These are phyloP conservation scores for Ctenochaetus hawaiiensis DNA, from an alignment of 2,797 vertebrate genomes.

Conservation along the genomic window DNA sequence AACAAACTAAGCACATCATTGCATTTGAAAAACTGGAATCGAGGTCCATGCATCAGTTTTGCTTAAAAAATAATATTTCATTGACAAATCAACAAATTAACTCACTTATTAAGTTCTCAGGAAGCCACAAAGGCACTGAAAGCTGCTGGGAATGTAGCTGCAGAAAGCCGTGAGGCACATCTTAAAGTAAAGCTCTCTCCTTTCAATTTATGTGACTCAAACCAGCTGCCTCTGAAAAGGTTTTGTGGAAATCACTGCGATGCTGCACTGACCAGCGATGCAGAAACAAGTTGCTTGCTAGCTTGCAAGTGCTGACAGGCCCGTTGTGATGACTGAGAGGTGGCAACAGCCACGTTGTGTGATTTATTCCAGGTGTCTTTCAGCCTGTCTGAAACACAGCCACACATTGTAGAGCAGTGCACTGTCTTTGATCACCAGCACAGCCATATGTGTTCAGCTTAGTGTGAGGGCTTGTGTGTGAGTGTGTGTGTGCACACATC, in stretches of 20 bases:
- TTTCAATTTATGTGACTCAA: neutral
- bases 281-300: neutral
- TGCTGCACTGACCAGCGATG: neutral
- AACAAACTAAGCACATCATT: too few relatives aligned
- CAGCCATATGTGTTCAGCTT: constrained; percentile 20
- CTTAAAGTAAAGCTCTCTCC: neutral
- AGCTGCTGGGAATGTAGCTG: too few relatives aligned
- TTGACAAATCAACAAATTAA: too few relatives aligned
- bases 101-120: too few relatives aligned
- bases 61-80: neutral
- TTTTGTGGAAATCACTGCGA: neutral
- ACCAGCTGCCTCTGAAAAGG: neutral
- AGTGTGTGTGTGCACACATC: neutral
- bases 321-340: neutral
- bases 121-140: neutral
- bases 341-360: too few relatives aligned
- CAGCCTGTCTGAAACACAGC: neutral
- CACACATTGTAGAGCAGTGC: neutral
- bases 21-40: too few relatives aligned
- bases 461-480: constrained; percentile 13
- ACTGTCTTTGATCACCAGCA: too few relatives aligned
- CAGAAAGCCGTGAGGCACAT: neutral
- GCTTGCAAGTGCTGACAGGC: neutral
- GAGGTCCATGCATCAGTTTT: neutral
- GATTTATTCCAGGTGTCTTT: neutral